A percentile compares a stretch with the other conserved stretches of the same genome.
These are phyloP conservation scores for Aeoliscus strigatus DNA, from an alignment of 2,797 vertebrate genomes.

Conservation along the genomic window DNA sequence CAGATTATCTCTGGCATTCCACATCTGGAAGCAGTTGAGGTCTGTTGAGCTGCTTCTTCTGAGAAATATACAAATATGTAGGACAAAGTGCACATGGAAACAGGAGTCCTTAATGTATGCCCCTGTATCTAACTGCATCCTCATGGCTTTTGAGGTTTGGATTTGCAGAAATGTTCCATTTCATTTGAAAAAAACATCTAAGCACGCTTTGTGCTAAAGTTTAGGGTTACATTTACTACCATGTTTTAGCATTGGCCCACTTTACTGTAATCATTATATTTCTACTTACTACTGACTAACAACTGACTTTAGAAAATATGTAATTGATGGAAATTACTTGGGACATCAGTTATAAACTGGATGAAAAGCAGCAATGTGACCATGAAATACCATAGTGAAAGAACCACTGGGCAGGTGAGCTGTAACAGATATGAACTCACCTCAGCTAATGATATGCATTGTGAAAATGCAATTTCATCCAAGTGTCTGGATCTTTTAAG, in stretches of 20 bases:
- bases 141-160: constrained; percentile 1
- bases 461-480: no score
- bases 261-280: constrained; percentile 1
- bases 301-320: no score
- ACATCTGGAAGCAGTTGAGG: constrained; percentile 66
- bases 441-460: no score
- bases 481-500: no score
- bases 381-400: no score
- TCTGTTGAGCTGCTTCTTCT: constrained; percentile 36
- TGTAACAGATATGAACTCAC: not conserved
- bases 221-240: no score
- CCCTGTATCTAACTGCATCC: constrained; percentile 11
- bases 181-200: not conserved
- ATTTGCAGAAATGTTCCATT: constrained; percentile 2
- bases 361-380: no score
- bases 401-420: no score
- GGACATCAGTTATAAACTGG: no score
- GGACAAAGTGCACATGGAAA: constrained; percentile 61
- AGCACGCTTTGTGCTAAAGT: not conserved
- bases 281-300: no score
- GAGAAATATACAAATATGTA: constrained; percentile 65
- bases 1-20: constrained; percentile 61
- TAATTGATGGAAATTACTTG: no score
- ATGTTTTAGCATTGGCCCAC: not conserved
- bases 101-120: constrained; percentile 13